These are phyloP conservation scores for Phymastichus coffea DNA, from an alignment of 1,140 invertebrate species.

Conservation along the genomic window DNA sequence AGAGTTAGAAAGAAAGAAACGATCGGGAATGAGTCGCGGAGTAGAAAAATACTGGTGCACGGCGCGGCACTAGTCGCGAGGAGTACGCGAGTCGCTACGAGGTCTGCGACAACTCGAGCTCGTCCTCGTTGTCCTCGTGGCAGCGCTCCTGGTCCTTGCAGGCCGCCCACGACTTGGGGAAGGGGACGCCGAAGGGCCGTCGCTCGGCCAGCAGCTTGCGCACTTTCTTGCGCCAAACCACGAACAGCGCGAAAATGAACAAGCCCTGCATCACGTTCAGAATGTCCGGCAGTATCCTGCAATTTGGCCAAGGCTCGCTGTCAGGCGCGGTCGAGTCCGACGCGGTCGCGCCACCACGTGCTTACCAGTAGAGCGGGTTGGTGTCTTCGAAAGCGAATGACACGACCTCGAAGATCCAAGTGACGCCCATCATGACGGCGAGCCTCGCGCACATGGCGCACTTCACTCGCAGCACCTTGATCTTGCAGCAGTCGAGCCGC, in stretches of 20 bases:
- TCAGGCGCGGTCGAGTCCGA: neutral
- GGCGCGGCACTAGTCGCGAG: no score
- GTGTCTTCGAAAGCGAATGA: conserved; percentile 44
- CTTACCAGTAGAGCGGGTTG: conserved; percentile 37
- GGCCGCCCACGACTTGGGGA: conserved; percentile 52
- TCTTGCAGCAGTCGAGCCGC: conserved; percentile 55
- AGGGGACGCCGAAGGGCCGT: conserved; percentile 45
- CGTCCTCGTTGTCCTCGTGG: conserved; percentile 32
- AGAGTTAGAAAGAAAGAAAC: no score
- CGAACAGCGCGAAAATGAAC: conserved; percentile 65
- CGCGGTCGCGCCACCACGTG: neutral
- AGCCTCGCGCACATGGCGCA: conserved; percentile 68
- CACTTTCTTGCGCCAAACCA: conserved; percentile 62
- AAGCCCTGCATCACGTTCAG: conserved; percentile 68
- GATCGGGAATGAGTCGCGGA: no score
- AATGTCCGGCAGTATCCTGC: conserved; percentile 64
- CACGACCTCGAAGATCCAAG: conserved; percentile 70
- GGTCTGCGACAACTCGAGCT: conserved; percentile 42
- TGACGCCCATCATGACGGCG: conserved; percentile 71
- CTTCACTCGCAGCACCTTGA: conserved; percentile 61
- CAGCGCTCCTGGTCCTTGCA: conserved; percentile 60
- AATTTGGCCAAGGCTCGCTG: conserved; percentile 33
- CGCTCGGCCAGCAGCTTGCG: conserved; percentile 56
- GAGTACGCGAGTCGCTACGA: no score
- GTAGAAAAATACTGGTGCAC: no score